phyloP scores from a whole-genome alignment of 2,113 vertebrate genomes.

The human (Homo sapiens) region GRCh38 chr9:81369501-81370000 shows the following conservation, averaged over 20 bases:
- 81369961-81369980: slow-evolving; percentile 7
- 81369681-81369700: background rate
- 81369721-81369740: background rate
- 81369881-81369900: slow-evolving; percentile 31
- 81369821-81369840: background rate
- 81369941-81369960: background rate
- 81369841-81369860: slow-evolving; percentile 48
- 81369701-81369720: background rate
- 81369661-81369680: background rate
- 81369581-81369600: background rate
- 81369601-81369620: background rate
- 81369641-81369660: background rate
- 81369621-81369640: background rate
- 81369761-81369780: background rate
- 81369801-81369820: background rate
- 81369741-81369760: background rate
- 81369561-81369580: background rate
- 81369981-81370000: slow-evolving; percentile 34
- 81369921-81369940: slow-evolving; percentile 32
- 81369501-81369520: background rate
- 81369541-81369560: background rate
- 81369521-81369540: background rate
- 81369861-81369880: background rate
- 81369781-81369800: background rate
- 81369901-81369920: background rate